Conservation (phyloP, 2,113 vertebrate species). For the Lepus timidus region DNA sequence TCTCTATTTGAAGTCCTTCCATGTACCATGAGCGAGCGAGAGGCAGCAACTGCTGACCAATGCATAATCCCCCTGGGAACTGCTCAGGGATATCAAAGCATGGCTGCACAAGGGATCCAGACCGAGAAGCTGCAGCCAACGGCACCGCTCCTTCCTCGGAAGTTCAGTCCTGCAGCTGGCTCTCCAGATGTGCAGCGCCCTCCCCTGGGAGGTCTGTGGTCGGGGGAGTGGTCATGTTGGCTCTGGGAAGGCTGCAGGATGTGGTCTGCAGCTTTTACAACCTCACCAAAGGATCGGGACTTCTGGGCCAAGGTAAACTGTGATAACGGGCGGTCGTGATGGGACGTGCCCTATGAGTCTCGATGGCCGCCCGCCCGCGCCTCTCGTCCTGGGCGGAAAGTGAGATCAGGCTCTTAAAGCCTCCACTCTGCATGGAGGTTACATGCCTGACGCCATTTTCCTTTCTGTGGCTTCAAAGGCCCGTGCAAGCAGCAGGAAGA, state of each 20-base stretch:
- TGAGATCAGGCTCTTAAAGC: slow-evolving; percentile 23
- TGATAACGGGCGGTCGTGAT: not conserved
- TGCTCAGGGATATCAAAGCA: not conserved
- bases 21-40: not conserved
- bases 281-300: not conserved
- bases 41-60: not conserved
- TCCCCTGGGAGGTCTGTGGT: not conserved
- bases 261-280: not conserved
- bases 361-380: not conserved
- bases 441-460: slow-evolving; percentile 65
- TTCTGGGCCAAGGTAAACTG: not conserved
- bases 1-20: slow-evolving; percentile 59
- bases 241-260: not conserved
- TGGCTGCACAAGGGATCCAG: not conserved
- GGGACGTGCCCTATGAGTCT: no score
- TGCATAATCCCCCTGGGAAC: slow-evolving; percentile 42
- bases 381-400: not conserved
- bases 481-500: slow-evolving; percentile 54
- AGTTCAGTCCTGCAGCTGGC: not conserved
- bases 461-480: slow-evolving; percentile 53
- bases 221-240: not conserved
- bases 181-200: not conserved
- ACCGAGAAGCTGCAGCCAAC: not conserved
- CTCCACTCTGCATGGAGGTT: not conserved
- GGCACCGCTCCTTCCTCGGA: not conserved